Base-by-base conservation (phyloP, 1,140 invertebrate species). In the Lordiphosa stackelbergi region DNA sequence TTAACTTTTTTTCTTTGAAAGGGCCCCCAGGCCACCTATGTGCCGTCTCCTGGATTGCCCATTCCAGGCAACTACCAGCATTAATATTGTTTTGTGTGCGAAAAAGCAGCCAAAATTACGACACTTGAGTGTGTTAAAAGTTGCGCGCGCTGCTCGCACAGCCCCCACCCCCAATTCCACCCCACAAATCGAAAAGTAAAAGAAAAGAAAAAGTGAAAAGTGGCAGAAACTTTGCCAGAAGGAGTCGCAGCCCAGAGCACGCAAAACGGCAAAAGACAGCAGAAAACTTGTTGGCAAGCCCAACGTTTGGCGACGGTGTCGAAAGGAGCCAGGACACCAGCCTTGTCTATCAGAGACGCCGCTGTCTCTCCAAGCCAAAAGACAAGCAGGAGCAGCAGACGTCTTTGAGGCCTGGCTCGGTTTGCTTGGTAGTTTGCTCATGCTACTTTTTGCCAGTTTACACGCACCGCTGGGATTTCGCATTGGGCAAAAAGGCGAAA, bases 111-210 rank as follows among this genome's bases (percentile, higher is more conserved):
- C 77, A 83, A 81, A 81, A 81, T 83, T 81, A 81, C 75, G 75
- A 81, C 77, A 81, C 77, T 81, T 81, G 75, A 81, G 75, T 81
- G 75, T 83, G 75, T 81, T 83, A 81, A 81, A 81, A 81, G 68
- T 81, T 81, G 78, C 79, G 72, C 77, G 77, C 77, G 72, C 60
- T 75, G 66, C 61, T 71, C 54, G 59, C 46, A 12, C 34, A 41
- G 38, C 38, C 43, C 41, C 28, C 35, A 19, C 24, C 22, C 16
- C 45, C 38, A 35, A 16, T 43, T 35, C 40, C 55, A 24, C 55
- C 48, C 38, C 71, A 47, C 71, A 71, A 83, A 83, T 83, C 75
- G 75, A 75, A 79, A 81, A 64, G 75, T 71, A 71, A 81, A 63
- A 68, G 66, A 68, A 83, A 74, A 74, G 61, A 57, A 51, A 60